Percentiles rank a stretch among this genome's conserved stretches.
phyloP scores from a whole-genome alignment of 1,140 invertebrate genomes.

The Bombus polaris region DNA sequence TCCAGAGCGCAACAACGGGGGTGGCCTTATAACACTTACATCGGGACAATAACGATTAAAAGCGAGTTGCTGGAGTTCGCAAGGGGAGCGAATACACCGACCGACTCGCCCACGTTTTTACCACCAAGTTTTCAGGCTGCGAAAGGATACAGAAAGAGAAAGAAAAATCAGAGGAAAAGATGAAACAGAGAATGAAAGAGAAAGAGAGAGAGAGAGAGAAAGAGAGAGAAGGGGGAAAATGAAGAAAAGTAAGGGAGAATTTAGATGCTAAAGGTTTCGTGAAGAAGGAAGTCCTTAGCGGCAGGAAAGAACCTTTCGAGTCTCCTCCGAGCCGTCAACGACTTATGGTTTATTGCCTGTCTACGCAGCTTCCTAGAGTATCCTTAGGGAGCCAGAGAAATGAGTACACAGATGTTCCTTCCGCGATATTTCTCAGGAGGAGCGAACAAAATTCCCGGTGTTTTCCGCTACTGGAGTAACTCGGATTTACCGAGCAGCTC shows the following conservation, averaged over 20 bases:
- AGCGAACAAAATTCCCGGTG: slow-evolving; percentile 58
- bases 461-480: slow-evolving; percentile 32
- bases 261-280: slow-evolving; percentile 31
- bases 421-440: slow-evolving; percentile 67
- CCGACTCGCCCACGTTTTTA: background rate
- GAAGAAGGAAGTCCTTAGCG: slow-evolving; percentile 34
- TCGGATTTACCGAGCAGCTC: slow-evolving; percentile 9
- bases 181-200: background rate
- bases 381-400: slow-evolving; percentile 65
- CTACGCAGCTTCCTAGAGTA: slow-evolving; percentile 53
- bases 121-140: slow-evolving; percentile 1
- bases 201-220: background rate
- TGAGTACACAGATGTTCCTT: slow-evolving; percentile 69
- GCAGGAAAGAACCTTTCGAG: slow-evolving; percentile 62
- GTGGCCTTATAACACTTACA: slow-evolving; percentile 66
- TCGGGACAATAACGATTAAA: slow-evolving; percentile 74
- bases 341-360: slow-evolving; percentile 71
- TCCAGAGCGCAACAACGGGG: slow-evolving; percentile 50
- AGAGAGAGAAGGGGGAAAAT: background rate
- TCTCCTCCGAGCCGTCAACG: slow-evolving; percentile 67
- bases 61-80: slow-evolving; percentile 50
- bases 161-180: background rate
- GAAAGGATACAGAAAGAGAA: background rate
- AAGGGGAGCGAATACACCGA: background rate
- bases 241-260: slow-evolving; percentile 31